These are phyloP conservation scores for Ganaspis brasiliensis DNA, from an alignment of 2,888 invertebrate species.

Conservation along the genomic window DNA sequence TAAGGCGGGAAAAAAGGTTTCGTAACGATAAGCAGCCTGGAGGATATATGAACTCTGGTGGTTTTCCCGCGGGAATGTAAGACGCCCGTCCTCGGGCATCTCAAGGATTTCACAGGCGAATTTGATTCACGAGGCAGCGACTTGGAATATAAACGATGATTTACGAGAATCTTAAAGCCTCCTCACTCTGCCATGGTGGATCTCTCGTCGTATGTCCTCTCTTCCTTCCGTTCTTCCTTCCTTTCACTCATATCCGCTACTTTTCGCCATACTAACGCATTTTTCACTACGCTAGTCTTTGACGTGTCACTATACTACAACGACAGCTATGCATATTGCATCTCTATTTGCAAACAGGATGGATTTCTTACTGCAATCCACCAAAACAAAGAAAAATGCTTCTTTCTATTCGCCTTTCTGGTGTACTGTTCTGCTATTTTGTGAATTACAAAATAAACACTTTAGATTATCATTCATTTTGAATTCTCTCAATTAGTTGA, in stretches of 20 bases:
- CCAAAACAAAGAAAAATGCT: not conserved
- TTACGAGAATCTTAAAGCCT: conserved; percentile 65
- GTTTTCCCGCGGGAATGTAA: conserved; percentile 56
- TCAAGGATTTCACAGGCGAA: conserved; percentile 63
- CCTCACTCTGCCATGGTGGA: conserved; percentile 58
- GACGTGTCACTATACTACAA: conserved; percentile 19
- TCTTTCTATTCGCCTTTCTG: no score
- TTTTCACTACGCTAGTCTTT: conserved; percentile 29
- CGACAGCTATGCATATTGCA: conserved; percentile 16
- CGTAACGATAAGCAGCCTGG: conserved; percentile 59
- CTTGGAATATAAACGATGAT: conserved; percentile 70
- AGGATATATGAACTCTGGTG: conserved; percentile 58
- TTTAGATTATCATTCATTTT: no score
- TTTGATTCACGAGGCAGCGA: conserved; percentile 70
- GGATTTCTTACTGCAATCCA: not conserved
- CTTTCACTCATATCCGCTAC: conserved; percentile 44
- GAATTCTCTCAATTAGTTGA: no score
- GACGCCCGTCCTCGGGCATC: conserved; percentile 58
- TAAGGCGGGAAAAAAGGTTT: conserved; percentile 53
- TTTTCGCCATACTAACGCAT: conserved; percentile 20
- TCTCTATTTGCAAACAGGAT: conserved; percentile 18
- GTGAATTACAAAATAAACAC: no score
- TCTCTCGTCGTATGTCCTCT: conserved; percentile 52
- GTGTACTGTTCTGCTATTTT: no score
- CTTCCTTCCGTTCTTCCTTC: conserved; percentile 50